Base-by-base conservation (phyloP, 1,140 invertebrate genomes). In the Charaxes varanes region DNA sequence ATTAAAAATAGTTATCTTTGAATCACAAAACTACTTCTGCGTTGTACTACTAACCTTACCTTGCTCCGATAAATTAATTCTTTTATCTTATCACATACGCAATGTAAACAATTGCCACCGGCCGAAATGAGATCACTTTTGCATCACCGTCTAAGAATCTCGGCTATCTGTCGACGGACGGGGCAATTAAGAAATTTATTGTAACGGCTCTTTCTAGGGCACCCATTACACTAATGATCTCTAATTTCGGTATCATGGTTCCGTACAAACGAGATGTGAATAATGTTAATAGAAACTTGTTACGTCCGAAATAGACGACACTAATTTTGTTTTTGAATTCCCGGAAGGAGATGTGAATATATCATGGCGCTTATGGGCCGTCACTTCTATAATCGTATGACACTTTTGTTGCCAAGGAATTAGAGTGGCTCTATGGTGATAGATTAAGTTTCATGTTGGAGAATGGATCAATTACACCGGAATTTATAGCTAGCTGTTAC, bases 181-280 rank as follows among this genome's bases (percentile, higher is more conserved):
- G 40, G 55, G 63, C 72, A 72, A 78, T 76, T 80, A 80, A 76
- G 69, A 70, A 69, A 80, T 80, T 74, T 78, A 78, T 80, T 69
- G 55, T 66, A 64, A 71, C 56, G 62, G 62, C 54, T 59, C 41
- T 69, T 76, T 73, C 62, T 70, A 59, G 73, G 60, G 37, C 71
- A 53, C 32, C 62, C 60, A 68, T 80, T 76, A 76, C 50, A 41
- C 59, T 80, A 77, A 80, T 63, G 66, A 74, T 56, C 36, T 33
- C 63, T 76, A 72, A 79, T 76, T 72, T 52, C 22, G 40, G 38
- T 46, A 42, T 32, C 36, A 26, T 37, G 33, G 23, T 41, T 43
- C 34, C 41, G 52, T 44, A 64, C 32, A 51, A 52, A 48, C 43
- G 31, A 53, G 34, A 44, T 45, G 17, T 28, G 21, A 36, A 36